phyloP scores from a whole-genome alignment of 2,113 vertebrate species.

The Gnathonemus longibarbis region DNA sequence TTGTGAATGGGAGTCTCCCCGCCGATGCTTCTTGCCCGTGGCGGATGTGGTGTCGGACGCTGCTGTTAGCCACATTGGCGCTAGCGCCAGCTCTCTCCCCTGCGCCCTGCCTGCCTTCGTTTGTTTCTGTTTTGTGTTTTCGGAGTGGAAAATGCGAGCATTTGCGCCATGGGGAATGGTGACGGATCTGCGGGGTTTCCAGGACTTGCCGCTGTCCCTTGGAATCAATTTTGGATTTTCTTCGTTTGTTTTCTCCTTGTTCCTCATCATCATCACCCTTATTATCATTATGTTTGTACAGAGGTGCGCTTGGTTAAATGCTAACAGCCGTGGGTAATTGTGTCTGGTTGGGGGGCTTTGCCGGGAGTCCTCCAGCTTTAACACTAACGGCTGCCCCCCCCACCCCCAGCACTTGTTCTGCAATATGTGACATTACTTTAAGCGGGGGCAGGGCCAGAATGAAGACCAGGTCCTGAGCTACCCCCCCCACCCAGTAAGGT shows the following conservation, averaged over 20 bases:
- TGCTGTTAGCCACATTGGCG: neutral
- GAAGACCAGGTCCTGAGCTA: neutral
- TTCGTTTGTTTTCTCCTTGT: neutral
- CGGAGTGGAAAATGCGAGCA: neutral
- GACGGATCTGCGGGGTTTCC: neutral
- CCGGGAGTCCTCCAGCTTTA: neutral
- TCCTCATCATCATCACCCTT: conserved; percentile 7
- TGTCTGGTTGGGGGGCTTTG: neutral
- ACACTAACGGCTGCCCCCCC: neutral
- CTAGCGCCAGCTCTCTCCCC: neutral
- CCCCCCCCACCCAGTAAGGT: conserved; percentile 31
- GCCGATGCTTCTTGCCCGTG: neutral
- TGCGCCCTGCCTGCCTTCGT: neutral
- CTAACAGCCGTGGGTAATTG: conserved; percentile 16
- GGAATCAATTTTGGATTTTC: neutral
- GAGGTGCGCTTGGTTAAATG: conserved; percentile 26
- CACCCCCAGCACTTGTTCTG: neutral
- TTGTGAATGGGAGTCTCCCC: neutral
- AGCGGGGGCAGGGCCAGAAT: neutral
- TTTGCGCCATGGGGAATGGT: neutral
- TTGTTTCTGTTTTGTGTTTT: conserved; percentile 2
- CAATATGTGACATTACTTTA: neutral
- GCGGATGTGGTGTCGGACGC: neutral
- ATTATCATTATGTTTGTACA: conserved; percentile 26
- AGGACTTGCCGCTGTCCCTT: neutral